A percentile compares a stretch with the other conserved stretches of the same genome.
These are phyloP conservation scores for Motacilla tschutschensis DNA, from an alignment of 2,113 vertebrate genomes.

Conservation along the genomic window DNA sequence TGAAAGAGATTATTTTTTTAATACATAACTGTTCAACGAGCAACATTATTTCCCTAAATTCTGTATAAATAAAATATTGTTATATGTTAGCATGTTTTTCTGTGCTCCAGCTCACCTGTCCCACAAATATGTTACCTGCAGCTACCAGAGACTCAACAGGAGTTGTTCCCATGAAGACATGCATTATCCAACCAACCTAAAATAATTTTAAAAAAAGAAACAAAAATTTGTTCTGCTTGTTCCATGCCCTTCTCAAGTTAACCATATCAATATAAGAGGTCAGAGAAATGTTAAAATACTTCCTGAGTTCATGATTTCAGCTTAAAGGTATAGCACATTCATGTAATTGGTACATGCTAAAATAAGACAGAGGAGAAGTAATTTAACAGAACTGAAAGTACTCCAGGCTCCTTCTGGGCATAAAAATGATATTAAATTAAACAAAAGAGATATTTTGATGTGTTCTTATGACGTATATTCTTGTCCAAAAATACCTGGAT, in stretches of 20 bases:
- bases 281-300: background rate
- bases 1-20: background rate
- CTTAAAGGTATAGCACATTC: background rate
- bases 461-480: background rate
- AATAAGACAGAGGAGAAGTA: background rate
- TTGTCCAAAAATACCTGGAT: background rate
- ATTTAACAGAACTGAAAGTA: background rate
- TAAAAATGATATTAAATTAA: background rate
- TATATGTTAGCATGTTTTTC: background rate
- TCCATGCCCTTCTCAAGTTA: background rate
- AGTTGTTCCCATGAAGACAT: slow-evolving; percentile 82
- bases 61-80: background rate
- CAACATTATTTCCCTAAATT: background rate
- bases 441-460: background rate
- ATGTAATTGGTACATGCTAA: background rate
- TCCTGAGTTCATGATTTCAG: background rate
- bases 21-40: background rate
- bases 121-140: slow-evolving; percentile 87
- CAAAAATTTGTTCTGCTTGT: background rate
- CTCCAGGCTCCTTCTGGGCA: background rate
- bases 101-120: slow-evolving; percentile 72
- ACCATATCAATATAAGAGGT: background rate
- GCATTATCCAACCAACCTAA: slow-evolving; percentile 87
- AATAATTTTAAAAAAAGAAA: background rate
- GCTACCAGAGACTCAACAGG: slow-evolving; percentile 84